These are phyloP conservation scores for Pristionchus entomophagus DNA, from an alignment of 2,888 invertebrate genomes.

Conservation along the genomic window DNA sequence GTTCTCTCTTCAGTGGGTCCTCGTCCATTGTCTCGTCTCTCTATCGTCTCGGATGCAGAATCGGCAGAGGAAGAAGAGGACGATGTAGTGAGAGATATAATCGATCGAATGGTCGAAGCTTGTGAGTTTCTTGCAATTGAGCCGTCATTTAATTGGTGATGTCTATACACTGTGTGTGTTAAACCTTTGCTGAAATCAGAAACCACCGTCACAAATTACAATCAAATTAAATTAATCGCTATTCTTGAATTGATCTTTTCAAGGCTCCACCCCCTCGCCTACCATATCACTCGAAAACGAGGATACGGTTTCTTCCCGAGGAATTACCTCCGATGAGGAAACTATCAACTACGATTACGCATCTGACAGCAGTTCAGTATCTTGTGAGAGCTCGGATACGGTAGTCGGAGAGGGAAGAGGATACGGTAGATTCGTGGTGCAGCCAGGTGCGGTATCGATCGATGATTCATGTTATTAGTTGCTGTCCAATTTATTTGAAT, in stretches of 20 bases:
- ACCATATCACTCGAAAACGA: neutral
- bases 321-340: neutral
- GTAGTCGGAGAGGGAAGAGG: neutral
- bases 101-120: neutral
- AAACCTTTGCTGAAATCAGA: neutral
- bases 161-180: no score
- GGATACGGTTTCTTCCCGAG: neutral
- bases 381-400: neutral
- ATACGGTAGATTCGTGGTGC: neutral
- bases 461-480: neutral
- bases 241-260: no score
- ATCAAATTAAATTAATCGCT: no score
- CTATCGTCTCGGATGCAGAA: neutral
- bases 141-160: neutral
- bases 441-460: neutral
- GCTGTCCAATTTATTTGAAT: no score
- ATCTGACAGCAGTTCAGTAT: neutral
- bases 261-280: neutral
- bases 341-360: neutral
- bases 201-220: neutral
- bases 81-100: neutral
- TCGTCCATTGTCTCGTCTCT: neutral
- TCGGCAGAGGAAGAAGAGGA: neutral
- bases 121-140: neutral
- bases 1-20: neutral